Evolutionary conservation across 2,113 vertebrate species (phyloP).

Genomic region (Nothobranchius kuhntae): DNA sequence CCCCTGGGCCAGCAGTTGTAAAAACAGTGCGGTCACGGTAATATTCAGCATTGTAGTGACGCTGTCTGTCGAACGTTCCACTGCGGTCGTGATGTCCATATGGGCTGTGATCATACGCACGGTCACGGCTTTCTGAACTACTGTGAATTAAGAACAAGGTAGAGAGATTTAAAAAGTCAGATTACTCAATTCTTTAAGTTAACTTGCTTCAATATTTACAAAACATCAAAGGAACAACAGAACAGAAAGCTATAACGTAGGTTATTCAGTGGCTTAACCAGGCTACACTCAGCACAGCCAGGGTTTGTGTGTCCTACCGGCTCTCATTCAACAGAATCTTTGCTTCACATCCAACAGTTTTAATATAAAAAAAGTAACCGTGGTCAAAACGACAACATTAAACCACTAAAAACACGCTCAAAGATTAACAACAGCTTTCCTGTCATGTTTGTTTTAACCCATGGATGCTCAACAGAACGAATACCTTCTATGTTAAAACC

Average conservation of each 20-base stretch:
- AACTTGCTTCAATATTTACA: slow-evolving; percentile 13
- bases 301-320: neutral
- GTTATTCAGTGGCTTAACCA: neutral
- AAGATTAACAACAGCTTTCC: too few species aligned
- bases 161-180: slow-evolving; percentile 29
- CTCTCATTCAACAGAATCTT: neutral
- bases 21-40: slow-evolving; percentile 94
- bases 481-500: too few species aligned
- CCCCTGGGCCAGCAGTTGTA: slow-evolving; percentile 72
- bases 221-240: neutral
- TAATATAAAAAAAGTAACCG: neutral
- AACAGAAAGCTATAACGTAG: slow-evolving; percentile 4
- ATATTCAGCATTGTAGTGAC: slow-evolving; percentile 98
- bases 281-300: slow-evolving; percentile 1
- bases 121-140: slow-evolving; percentile 98
- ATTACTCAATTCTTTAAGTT: slow-evolving; percentile 2
- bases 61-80: slow-evolving; percentile 92
- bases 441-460: too few species aligned
- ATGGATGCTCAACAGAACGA: too few species aligned
- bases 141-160: slow-evolving; percentile 80
- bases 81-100: slow-evolving; percentile 98
- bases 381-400: too few species aligned
- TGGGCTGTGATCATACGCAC: slow-evolving; percentile 98
- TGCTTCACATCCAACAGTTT: neutral
- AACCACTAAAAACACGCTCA: too few species aligned